Evolutionary conservation across 2,888 invertebrate genomes (phyloP).

Genomic region (Archips crataeganus): DNA sequence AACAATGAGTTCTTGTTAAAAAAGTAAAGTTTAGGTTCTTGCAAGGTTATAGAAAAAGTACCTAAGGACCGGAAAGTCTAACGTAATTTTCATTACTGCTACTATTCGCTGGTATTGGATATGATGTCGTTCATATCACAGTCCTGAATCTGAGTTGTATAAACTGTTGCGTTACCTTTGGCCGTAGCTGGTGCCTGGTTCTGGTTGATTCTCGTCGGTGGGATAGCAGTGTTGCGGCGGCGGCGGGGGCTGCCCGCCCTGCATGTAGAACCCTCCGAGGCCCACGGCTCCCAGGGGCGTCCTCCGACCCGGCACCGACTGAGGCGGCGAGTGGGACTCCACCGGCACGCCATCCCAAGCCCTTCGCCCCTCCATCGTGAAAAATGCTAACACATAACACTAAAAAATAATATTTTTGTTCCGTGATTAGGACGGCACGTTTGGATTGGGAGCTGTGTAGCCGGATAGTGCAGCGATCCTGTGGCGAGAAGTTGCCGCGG

Average conservation of each 20-base stretch:
- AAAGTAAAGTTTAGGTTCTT: too few relatives aligned
- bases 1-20: not conserved
- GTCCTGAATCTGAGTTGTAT: not conserved
- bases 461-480: constrained; percentile 68
- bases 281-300: constrained; percentile 94
- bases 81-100: too few relatives aligned
- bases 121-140: not conserved
- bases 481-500: constrained; percentile 65
- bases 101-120: not conserved
- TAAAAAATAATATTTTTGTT: constrained; percentile 51
- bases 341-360: constrained; percentile 80
- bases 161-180: constrained; percentile 65
- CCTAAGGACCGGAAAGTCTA: too few relatives aligned
- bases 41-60: too few relatives aligned
- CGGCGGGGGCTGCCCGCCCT: constrained; percentile 84
- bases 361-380: constrained; percentile 79
- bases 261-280: constrained; percentile 95
- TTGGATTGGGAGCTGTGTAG: constrained; percentile 66
- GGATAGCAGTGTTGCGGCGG: constrained; percentile 84
- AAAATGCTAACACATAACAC: constrained; percentile 69
- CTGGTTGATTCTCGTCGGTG: constrained; percentile 93
- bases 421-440: constrained; percentile 52
- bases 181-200: constrained; percentile 85
- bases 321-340: constrained; percentile 83
- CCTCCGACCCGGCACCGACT: constrained; percentile 88